phyloP scores from a whole-genome alignment of 2,113 vertebrate species.

The Tragulus kanchil region DNA sequence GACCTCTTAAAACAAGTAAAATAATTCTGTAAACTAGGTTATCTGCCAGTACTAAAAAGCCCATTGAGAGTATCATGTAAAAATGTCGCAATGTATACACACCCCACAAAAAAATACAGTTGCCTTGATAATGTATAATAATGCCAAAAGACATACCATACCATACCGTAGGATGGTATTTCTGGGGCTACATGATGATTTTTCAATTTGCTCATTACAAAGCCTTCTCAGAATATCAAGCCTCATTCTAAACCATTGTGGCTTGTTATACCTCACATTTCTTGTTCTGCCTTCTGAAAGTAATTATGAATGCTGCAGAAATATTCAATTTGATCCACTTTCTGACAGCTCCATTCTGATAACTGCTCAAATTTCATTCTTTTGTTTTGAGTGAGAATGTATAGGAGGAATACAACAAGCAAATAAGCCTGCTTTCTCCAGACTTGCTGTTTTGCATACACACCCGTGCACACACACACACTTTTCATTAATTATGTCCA shows the following conservation, averaged over 20 bases:
- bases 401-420: constrained; percentile 32
- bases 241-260: constrained; percentile 51
- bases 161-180: constrained; percentile 46
- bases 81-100: constrained; percentile 56
- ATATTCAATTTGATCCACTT: constrained; percentile 51
- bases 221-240: constrained; percentile 62
- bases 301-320: constrained; percentile 69
- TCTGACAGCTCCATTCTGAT: constrained; percentile 46
- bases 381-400: constrained; percentile 50
- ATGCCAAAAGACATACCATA: constrained; percentile 53
- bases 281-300: constrained; percentile 61
- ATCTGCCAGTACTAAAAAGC: constrained; percentile 70
- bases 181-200: constrained; percentile 6
- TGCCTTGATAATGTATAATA: constrained; percentile 68
- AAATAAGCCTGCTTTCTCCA: constrained; percentile 36
- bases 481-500: constrained; percentile 65
- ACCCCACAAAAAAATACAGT: constrained; percentile 51
- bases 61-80: constrained; percentile 65
- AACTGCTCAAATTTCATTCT: constrained; percentile 33
- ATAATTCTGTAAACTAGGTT: constrained; percentile 75
- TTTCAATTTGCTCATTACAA: constrained; percentile 73
- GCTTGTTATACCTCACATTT: constrained; percentile 66
- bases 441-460: constrained; percentile 26
- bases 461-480: not conserved
- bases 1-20: constrained; percentile 79